Percentiles rank a stretch among this genome's conserved stretches.
phyloP scores from a whole-genome alignment of 2,888 invertebrate species.

The Zygaena filipendulae region DNA sequence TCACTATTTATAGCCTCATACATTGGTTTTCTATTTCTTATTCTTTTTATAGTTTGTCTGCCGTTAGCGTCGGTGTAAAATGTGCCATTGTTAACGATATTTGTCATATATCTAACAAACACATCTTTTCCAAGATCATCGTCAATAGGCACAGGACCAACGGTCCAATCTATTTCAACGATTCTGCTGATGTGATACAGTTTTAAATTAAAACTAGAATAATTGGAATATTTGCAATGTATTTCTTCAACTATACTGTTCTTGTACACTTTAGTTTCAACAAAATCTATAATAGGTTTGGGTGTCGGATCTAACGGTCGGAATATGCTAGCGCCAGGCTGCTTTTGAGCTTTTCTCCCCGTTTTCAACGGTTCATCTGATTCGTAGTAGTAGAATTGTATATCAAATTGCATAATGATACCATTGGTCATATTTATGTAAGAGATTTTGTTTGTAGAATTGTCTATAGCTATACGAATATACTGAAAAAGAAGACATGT shows the following conservation, averaged over 20 bases:
- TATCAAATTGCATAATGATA: constrained; percentile 36
- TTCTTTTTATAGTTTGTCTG: constrained; percentile 81
- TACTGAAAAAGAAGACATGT: constrained; percentile 30
- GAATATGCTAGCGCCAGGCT: constrained; percentile 91
- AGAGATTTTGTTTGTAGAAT: constrained; percentile 28
- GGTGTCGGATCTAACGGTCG: constrained; percentile 49
- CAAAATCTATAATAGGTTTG: constrained; percentile 18
- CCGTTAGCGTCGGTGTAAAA: constrained; percentile 97
- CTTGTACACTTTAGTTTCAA: constrained; percentile 26
- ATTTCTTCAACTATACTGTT: constrained; percentile 81
- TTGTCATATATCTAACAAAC: constrained; percentile 77
- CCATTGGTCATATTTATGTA: constrained; percentile 57
- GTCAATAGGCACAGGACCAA: constrained; percentile 78
- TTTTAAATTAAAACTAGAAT: constrained; percentile 80
- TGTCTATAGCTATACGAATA: constrained; percentile 62
- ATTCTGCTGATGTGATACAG: constrained; percentile 71
- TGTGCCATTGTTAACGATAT: constrained; percentile 65
- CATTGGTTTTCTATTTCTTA: constrained; percentile 51
- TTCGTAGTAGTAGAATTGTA: constrained; percentile 75
- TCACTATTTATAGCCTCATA: constrained; percentile 20
- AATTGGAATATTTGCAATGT: constrained; percentile 68
- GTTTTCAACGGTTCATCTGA: constrained; percentile 74
- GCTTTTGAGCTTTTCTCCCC: constrained; percentile 55
- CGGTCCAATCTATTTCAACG: constrained; percentile 81
- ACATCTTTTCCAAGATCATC: constrained; percentile 83